phyloP scores from a whole-genome alignment of 2,797 vertebrate genomes.

The Helicolenus hilgendorfi region DNA sequence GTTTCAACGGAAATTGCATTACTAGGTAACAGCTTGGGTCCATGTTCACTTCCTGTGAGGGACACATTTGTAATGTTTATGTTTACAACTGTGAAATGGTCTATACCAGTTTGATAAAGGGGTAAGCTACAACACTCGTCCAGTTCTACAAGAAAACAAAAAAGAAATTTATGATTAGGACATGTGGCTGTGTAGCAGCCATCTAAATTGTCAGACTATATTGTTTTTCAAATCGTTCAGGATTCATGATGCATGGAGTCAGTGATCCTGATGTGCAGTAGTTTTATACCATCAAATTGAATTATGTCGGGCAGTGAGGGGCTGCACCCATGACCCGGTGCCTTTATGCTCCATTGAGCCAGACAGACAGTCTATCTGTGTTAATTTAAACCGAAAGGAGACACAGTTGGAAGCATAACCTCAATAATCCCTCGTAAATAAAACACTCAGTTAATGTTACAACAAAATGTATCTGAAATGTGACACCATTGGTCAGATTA shows the following conservation, averaged over 20 bases:
- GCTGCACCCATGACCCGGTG: not conserved
- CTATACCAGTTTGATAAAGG: not conserved
- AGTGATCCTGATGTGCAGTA: not conserved
- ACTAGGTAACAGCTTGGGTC: too few species aligned
- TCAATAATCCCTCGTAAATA: not conserved
- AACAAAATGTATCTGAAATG: not conserved
- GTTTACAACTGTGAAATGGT: not conserved
- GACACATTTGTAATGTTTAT: too few species aligned
- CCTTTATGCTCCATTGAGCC: not conserved
- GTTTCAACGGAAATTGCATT: too few species aligned
- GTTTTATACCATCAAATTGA: conserved; percentile 13
- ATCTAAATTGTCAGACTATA: not conserved
- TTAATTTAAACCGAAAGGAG: conserved; percentile 8
- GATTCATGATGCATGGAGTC: not conserved
- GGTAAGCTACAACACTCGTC: not conserved
- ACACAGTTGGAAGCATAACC: not conserved
- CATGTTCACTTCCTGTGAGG: not conserved
- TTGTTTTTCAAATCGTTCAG: not conserved
- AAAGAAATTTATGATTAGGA: not conserved
- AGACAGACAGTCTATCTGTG: not conserved
- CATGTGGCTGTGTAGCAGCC: not conserved
- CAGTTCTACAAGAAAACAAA: not conserved
- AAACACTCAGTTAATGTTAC: not conserved
- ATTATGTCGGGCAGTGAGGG: not conserved
- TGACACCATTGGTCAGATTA: not conserved